These are phyloP conservation scores for Spisula solida DNA, from an alignment of 2,888 invertebrate genomes.

Conservation along the genomic window DNA sequence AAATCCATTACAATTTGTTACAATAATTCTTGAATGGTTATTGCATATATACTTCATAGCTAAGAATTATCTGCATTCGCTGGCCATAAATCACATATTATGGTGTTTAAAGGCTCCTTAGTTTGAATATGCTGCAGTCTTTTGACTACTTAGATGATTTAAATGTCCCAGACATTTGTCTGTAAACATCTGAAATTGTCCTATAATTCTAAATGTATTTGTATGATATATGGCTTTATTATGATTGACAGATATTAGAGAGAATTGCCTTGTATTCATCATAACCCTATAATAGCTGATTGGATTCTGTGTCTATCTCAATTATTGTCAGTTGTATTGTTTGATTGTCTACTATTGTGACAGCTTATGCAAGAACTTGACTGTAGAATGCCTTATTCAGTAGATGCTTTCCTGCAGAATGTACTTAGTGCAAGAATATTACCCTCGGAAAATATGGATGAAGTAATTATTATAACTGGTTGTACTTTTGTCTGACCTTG, in stretches of 20 bases:
- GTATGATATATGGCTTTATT: not conserved
- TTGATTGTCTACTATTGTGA: not conserved
- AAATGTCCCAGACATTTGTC: not conserved
- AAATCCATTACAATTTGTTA: no score
- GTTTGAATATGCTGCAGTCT: not conserved
- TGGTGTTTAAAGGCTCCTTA: not conserved
- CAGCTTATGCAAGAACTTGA: not conserved
- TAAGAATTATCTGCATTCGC: no score
- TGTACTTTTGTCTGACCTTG: not conserved
- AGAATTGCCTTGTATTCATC: not conserved
- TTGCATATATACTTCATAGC: no score
- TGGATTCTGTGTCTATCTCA: not conserved
- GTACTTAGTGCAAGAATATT: not conserved
- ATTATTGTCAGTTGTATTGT: not conserved
- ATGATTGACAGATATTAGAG: slow-evolving; percentile 3
- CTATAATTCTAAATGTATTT: not conserved
- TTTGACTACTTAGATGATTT: not conserved
- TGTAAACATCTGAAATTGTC: not conserved
- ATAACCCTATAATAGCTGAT: not conserved
- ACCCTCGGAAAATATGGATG: not conserved
- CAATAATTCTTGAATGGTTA: no score
- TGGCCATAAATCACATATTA: not conserved
- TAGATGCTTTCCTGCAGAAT: not conserved
- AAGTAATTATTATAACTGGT: not conserved
- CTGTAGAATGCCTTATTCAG: not conserved